These are phyloP conservation scores for Sesamia nonagrioides DNA, from an alignment of 1,140 invertebrate species.

Conservation along the genomic window DNA sequence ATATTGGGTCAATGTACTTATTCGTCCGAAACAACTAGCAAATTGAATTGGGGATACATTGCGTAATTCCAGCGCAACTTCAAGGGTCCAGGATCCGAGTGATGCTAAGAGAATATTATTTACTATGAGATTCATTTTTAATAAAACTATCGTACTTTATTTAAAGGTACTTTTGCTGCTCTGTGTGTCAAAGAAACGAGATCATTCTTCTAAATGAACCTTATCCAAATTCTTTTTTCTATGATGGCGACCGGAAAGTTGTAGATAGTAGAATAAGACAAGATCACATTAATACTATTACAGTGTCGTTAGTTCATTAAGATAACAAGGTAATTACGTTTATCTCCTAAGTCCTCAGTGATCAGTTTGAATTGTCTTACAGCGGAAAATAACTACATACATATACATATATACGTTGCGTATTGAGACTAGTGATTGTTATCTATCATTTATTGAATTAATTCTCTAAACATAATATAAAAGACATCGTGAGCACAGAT, in stretches of 20 bases:
- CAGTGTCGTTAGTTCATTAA: slow-evolving; percentile 26
- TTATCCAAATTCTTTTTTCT: not conserved
- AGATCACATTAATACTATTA: slow-evolving; percentile 18
- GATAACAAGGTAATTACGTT: slow-evolving; percentile 25
- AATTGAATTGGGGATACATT: slow-evolving; percentile 24
- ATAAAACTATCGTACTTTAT: not conserved
- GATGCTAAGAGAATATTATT: slow-evolving; percentile 8
- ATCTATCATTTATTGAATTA: not conserved
- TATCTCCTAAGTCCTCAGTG: slow-evolving; percentile 22
- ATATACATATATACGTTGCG: too few species aligned
- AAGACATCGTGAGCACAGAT: too few species aligned
- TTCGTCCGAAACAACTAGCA: not conserved
- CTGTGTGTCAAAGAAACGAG: not conserved
- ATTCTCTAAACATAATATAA: too few species aligned
- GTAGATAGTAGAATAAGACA: not conserved
- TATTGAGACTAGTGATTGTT: not conserved
- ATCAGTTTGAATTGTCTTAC: slow-evolving; percentile 1
- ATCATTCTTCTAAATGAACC: not conserved
- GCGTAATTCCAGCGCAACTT: slow-evolving; percentile 10
- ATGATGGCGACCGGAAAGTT: not conserved
- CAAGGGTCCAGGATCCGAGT: not conserved
- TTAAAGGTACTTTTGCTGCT: not conserved
- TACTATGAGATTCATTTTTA: slow-evolving; percentile 9
- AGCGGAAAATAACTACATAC: slow-evolving; percentile 27
- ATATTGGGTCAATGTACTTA: not conserved